Evolutionary conservation across 2,797 vertebrate species (phyloP), one percentile per base, ranked within the genome.

Genomic region (Muraenolepis orangiensis): DNA sequence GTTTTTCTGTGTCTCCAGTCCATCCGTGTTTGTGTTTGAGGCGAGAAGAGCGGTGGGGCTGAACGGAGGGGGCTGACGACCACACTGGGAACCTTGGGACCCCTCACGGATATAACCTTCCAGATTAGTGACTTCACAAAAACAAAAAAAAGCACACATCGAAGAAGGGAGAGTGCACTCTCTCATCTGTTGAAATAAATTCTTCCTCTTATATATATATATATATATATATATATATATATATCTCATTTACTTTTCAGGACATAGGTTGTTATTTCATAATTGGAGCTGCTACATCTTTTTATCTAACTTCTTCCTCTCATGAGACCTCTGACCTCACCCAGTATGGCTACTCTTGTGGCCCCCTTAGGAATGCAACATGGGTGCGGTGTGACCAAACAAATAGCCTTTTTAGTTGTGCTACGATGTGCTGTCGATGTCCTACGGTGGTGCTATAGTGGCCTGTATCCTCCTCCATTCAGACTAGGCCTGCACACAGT

Each of bases 391-490:
- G 80, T 86, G 85, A 85, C 84, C 78, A 87, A 89, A 87, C 85
- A 78, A 84, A 84, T 87, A 87, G 74, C 84, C 85, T 85, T 84
- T 83, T 90, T 91, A 86, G 91, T 93, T 92, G 93, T 91, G n/a
- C n/a, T n/a, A n/a, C n/a, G n/a, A n/a, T n/a, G n/a, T n/a, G n/a
- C n/a, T n/a, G n/a, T n/a, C n/a, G n/a, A n/a, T 85, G 93, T 94
- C 93, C 93, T 92, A 88, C 94, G 92, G 87, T 93, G 92, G 94
- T 94, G 91, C 93, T 95, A 94, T 91, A 94, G 94, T 83, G 95
- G 94, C 92, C 93, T 95, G 81, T 95, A 95, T 95, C 94, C 95
- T 95, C 95, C 92, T 92, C 96, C 94, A 87, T 96, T 96, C 95
- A 95, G 96, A 95, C 93, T 96, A 87, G 46, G 71, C 84, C 87